Evolutionary conservation across 2,113 vertebrate genomes (phyloP), one percentile per base, ranked within the genome.

Genomic region (Synodontis membranacea): DNA sequence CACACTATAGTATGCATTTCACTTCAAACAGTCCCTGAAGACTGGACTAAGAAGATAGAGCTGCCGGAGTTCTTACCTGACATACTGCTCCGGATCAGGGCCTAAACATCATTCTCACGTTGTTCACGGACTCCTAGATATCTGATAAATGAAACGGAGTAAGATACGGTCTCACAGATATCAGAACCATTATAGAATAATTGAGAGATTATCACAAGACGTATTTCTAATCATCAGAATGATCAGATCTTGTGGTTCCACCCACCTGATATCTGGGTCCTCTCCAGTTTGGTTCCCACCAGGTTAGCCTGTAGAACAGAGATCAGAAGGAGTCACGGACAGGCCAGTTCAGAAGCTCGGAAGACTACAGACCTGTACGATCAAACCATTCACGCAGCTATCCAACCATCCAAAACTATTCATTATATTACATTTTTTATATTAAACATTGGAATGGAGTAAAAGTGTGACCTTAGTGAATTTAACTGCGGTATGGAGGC

Each of bases 1-100:
- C 50, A 12, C 50, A 23, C 17, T 56, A 80, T 2, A 23, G 76
- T 10, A 46, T 50, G 46, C 8, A 34, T 79, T 23, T 54, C 76
- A 79, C 3, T 52, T 78, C n/a, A 52, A 56, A 56, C 21, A 34
- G 19, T 80, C 31, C 31, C 48, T 1, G 11, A 52, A 34, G 78
- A 39, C 31, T 23, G 4, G 31, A 52, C 31, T 52, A 58, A 17
- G 10, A 37, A 37, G 23, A 39, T n/a, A 7, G 12, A 15, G 74
- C 31, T 54, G 17, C 21, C 4, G 31, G 48, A 46, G 39, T 3
- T 23, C 93, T 92, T 88, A 95, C 95, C 94, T 95, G 95, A 95
- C 95, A 95, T 95, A 92, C 94, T 95, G 95, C 91, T 92, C 93
- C 91, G 91, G 86, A 92, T 95, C 91, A 95, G 85, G 94, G 93